phyloP scores from a whole-genome alignment of 2,797 vertebrate genomes.

The Picus viridis region DNA sequence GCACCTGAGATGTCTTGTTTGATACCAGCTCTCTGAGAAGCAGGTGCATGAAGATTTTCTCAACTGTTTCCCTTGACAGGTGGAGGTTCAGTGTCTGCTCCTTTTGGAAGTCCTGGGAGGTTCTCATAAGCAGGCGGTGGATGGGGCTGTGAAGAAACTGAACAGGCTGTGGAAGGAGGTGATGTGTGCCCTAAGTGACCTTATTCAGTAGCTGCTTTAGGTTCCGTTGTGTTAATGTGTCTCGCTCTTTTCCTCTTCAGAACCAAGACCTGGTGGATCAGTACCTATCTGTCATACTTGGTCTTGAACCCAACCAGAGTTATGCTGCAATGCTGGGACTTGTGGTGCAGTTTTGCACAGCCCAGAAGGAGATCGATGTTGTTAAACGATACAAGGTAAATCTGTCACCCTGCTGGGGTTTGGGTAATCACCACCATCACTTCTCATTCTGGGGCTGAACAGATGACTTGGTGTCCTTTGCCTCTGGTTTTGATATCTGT shows the following conservation, averaged over 20 bases:
- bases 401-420: background rate
- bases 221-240: background rate
- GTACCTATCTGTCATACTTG: slow-evolving; percentile 88
- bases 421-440: background rate
- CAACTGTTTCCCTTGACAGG: slow-evolving; percentile 74
- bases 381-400: slow-evolving; percentile 89
- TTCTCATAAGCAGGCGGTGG: slow-evolving; percentile 86
- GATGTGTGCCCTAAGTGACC: background rate
- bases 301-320: slow-evolving; percentile 87
- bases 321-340: slow-evolving; percentile 87
- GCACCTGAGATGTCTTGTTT: background rate
- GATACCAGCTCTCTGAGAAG: background rate
- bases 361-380: slow-evolving; percentile 86
- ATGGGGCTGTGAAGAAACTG: slow-evolving; percentile 88
- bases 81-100: slow-evolving; percentile 94
- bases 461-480: background rate
- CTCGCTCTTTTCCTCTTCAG: slow-evolving; percentile 70
- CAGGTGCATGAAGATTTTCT: background rate
- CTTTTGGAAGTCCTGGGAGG: slow-evolving; percentile 92
- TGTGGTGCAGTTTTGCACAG: slow-evolving; percentile 89
- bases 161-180: slow-evolving; percentile 91
- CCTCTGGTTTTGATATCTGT: background rate
- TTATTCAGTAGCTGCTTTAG: background rate
- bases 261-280: slow-evolving; percentile 88
- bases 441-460: background rate